Percentiles rank a stretch among this genome's conserved stretches.
These are phyloP conservation scores for Brachyptera risi DNA, from an alignment of 2,888 invertebrate species.

Conservation along the genomic window DNA sequence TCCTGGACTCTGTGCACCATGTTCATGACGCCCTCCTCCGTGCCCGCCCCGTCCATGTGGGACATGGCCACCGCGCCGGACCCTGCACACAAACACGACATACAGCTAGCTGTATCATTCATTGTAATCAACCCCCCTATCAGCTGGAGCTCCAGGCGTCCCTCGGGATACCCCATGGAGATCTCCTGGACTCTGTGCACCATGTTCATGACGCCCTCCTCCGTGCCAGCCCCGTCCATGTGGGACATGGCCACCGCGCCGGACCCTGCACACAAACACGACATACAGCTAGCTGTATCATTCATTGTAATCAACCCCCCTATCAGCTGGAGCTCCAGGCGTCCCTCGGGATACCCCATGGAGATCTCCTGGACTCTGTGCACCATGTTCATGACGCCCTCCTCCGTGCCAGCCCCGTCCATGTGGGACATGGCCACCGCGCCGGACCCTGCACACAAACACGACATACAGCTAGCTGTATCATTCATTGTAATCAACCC, in stretches of 20 bases:
- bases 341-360: constrained; percentile 79
- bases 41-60: constrained; percentile 79
- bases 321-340: constrained; percentile 84
- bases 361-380: constrained; percentile 82
- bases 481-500: no score
- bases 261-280: constrained; percentile 70
- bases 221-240: constrained; percentile 78
- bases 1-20: constrained; percentile 86
- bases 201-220: constrained; percentile 79
- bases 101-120: no score
- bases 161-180: constrained; percentile 80
- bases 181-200: constrained; percentile 81
- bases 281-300: no score
- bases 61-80: constrained; percentile 85
- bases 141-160: constrained; percentile 83
- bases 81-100: no score
- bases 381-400: constrained; percentile 78
- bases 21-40: constrained; percentile 75
- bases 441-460: constrained; percentile 75
- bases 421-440: constrained; percentile 82
- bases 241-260: constrained; percentile 85
- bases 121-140: constrained; percentile 94
- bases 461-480: no score
- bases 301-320: no score
- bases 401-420: constrained; percentile 79